A percentile compares a stretch with the other conserved stretches of the same genome.
These are phyloP conservation scores for Cydia amplana DNA, from an alignment of 1,140 invertebrate genomes.

Conservation along the genomic window DNA sequence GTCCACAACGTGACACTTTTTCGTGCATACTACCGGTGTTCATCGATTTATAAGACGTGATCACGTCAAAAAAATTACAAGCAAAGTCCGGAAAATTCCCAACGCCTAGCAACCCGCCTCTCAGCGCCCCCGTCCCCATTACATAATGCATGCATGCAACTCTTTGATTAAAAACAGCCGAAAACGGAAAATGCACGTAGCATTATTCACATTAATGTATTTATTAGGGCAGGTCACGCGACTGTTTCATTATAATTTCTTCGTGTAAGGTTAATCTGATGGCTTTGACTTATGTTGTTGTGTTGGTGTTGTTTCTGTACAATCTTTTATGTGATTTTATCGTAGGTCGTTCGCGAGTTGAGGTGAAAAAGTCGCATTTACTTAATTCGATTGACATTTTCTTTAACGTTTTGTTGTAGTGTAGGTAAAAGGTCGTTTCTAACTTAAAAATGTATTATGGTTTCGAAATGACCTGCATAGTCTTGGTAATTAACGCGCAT, in stretches of 20 bases:
- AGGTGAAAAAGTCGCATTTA: too few relatives aligned
- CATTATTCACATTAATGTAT: conserved; percentile 55
- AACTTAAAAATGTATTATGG: too few relatives aligned
- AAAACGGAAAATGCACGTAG: conserved; percentile 45
- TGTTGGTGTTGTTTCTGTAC: background rate
- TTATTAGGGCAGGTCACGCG: conserved; percentile 60
- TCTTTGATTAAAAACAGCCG: conserved; percentile 40
- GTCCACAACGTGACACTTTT: too few relatives aligned
- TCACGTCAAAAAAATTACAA: too few relatives aligned
- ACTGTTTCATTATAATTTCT: conserved; percentile 32
- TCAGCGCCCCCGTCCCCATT: background rate
- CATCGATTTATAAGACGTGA: too few relatives aligned
- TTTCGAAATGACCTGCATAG: too few relatives aligned
- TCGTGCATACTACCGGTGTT: too few relatives aligned
- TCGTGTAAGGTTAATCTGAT: conserved; percentile 9
- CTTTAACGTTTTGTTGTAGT: too few relatives aligned
- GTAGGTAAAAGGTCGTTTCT: too few relatives aligned
- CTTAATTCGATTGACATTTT: too few relatives aligned
- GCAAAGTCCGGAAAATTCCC: background rate
- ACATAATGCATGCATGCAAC: conserved; percentile 40
- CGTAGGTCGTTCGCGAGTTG: background rate
- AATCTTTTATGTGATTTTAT: background rate
- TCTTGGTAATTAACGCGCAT: too few relatives aligned
- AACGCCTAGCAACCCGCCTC: background rate
- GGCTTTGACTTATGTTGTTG: background rate